Evolutionary conservation across 2,888 invertebrate genomes (phyloP).

Genomic region (Liopterus haemorrhoidalis): DNA sequence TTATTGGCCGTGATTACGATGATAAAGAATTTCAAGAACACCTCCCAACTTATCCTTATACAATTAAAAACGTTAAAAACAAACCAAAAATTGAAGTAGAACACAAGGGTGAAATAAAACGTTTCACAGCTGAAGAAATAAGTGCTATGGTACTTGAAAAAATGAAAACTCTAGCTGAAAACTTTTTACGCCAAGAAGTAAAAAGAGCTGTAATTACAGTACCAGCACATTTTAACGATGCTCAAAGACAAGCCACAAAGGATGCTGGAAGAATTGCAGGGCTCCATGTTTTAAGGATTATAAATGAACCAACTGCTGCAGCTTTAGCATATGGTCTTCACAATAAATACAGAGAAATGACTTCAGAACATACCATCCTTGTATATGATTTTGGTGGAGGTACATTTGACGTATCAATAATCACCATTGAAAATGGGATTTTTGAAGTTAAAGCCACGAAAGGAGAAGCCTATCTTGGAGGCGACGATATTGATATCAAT

Average conservation of each 20-base stretch:
- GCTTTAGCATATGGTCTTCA: constrained; percentile 28
- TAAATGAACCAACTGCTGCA: constrained; percentile 33
- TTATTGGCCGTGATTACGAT: constrained; percentile 31
- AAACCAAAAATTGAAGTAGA: constrained; percentile 26
- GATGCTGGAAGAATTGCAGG: constrained; percentile 30
- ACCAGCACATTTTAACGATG: constrained; percentile 33
- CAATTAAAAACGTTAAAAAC: constrained; percentile 23
- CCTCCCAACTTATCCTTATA: constrained; percentile 27
- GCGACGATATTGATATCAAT: constrained; percentile 32
- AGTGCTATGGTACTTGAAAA: constrained; percentile 28
- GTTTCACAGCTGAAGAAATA: constrained; percentile 28
- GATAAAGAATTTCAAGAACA: constrained; percentile 29
- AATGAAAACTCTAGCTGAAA: constrained; percentile 27
- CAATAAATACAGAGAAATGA: constrained; percentile 19
- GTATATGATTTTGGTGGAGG: constrained; percentile 34
- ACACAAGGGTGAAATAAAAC: constrained; percentile 8
- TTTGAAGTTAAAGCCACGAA: constrained; percentile 27
- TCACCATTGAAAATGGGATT: constrained; percentile 17
- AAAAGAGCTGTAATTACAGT: constrained; percentile 32
- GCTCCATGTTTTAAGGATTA: constrained; percentile 26
- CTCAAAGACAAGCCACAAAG: constrained; percentile 31
- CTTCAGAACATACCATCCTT: constrained; percentile 23
- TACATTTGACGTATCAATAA: constrained; percentile 33
- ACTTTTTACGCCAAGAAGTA: constrained; percentile 22
- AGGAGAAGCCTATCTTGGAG: constrained; percentile 34